Base-by-base conservation (phyloP, 53 echinoderm and acorn worm genomes). In the Zoroaster sp. region DNA sequence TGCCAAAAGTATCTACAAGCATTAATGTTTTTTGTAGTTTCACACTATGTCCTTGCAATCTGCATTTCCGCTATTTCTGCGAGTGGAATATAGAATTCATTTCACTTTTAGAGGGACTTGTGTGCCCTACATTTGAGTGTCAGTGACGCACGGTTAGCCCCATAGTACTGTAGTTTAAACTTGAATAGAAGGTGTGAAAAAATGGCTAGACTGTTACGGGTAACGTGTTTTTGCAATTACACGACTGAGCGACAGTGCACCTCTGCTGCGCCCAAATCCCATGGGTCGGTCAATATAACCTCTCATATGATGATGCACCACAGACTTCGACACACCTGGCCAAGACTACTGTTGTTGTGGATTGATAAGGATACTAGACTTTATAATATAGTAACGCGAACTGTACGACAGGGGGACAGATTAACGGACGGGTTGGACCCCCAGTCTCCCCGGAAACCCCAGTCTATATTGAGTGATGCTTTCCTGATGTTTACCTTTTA, bases 171-270 rank as follows among this genome's bases (percentile, higher is more conserved):
- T 39, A 44, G 75, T 47, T 13, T 5, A 25, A 14, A 39, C 75
- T 45, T 28, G 44, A 42, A 31, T 32, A 5, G 45, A 39, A 79
- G 79, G 79, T 78, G 78, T 78, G 75, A 75, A 66, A 28, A 63
- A 80, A 25, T 37, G 80, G 40, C 66, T 42, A 85, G 70, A 85
- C 70, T 45, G 10, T 55, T 35, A 35, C 42, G 68, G 33, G 43
- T 38, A 69, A 85, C 85, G 85, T 85, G 85, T 70, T 85, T 85
- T 85, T 85, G 71, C 69, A 85, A 85, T 85, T 85, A 85, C 71
- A 85, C 85, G 85, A 85, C 12, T 85, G 70, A 85, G 45, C 85
- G 85, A 44, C 71, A 44, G 47, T 36, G 34, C 17, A 49, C 70
- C 85, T 46, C 85, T 35, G 38, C 40, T 85, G 15, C 51, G 15